phyloP scores from a whole-genome alignment of 2,888 invertebrate species.

The Salticus scenicus region DNA sequence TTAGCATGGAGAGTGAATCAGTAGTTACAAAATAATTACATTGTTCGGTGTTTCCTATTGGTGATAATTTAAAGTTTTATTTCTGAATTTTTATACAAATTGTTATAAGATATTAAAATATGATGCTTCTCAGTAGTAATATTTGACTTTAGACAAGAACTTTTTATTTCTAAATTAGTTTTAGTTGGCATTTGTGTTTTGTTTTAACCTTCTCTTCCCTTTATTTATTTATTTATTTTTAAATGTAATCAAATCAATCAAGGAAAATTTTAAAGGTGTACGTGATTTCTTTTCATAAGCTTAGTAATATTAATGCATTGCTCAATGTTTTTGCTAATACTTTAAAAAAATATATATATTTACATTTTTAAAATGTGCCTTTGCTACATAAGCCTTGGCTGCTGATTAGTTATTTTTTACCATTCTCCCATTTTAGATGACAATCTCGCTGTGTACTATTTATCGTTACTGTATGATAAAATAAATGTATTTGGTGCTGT shows the following conservation, averaged over 20 bases:
- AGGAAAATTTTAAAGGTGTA: neutral
- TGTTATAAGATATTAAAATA: too few relatives aligned
- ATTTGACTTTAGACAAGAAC: too few relatives aligned
- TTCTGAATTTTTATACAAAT: too few relatives aligned
- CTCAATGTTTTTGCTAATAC: conserved; percentile 48
- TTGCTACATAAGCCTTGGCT: conserved; percentile 54
- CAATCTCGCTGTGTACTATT: conserved; percentile 64
- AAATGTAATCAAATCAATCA: conserved; percentile 7
- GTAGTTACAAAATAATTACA: too few relatives aligned
- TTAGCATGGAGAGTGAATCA: too few relatives aligned
- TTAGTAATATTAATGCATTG: conserved; percentile 40
- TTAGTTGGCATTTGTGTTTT: too few relatives aligned
- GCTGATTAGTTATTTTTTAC: conserved; percentile 40
- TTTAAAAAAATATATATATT: conserved; percentile 20
- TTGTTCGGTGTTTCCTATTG: too few relatives aligned
- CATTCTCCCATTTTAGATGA: conserved; percentile 44
- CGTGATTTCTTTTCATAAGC: neutral
- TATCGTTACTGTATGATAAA: conserved; percentile 57
- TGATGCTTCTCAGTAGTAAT: too few relatives aligned
- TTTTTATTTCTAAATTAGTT: too few relatives aligned
- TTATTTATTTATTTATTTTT: too few relatives aligned
- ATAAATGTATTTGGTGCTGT: conserved; percentile 59
- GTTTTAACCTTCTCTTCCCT: too few relatives aligned
- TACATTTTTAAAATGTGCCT: conserved; percentile 63
- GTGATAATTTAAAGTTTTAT: too few relatives aligned